phyloP scores from a whole-genome alignment of 2,113 vertebrate species.

The Gymnogyps californianus region DNA sequence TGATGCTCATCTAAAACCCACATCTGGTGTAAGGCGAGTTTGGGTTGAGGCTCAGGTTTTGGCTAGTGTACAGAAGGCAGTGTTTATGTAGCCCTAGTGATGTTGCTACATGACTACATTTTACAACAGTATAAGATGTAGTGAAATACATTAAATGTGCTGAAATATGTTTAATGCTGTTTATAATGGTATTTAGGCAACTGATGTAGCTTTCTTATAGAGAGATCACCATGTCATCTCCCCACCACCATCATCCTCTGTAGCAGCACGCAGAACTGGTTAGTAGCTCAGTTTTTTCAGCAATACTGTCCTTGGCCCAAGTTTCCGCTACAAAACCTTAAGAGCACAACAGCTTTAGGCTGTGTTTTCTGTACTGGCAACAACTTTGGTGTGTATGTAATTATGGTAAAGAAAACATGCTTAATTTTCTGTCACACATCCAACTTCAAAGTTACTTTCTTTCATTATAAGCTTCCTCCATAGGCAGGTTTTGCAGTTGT shows the following conservation, averaged over 20 bases:
- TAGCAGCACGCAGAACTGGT: background rate
- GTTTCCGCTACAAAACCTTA: background rate
- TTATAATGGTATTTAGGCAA: background rate
- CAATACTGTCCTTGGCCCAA: background rate
- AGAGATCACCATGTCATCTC: background rate
- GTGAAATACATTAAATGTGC: background rate
- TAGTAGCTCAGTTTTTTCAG: background rate
- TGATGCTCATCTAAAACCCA: background rate
- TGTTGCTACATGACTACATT: background rate
- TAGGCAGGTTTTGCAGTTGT: background rate
- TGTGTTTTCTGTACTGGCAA: background rate
- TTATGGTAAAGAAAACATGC: background rate
- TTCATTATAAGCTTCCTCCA: background rate
- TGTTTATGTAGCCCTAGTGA: background rate
- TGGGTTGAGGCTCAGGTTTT: background rate
- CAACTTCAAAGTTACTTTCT: background rate
- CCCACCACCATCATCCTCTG: background rate
- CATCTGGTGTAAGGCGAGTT: background rate
- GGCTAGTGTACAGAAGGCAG: background rate
- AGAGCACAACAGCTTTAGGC: background rate
- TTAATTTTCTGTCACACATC: background rate
- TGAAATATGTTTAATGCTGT: background rate
- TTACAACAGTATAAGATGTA: background rate
- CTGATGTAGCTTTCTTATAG: background rate
- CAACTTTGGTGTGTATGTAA: background rate